Evolutionary conservation across 1,140 invertebrate genomes (phyloP), one percentile per base, ranked within the genome.

Genomic region (Ips nitidus): DNA sequence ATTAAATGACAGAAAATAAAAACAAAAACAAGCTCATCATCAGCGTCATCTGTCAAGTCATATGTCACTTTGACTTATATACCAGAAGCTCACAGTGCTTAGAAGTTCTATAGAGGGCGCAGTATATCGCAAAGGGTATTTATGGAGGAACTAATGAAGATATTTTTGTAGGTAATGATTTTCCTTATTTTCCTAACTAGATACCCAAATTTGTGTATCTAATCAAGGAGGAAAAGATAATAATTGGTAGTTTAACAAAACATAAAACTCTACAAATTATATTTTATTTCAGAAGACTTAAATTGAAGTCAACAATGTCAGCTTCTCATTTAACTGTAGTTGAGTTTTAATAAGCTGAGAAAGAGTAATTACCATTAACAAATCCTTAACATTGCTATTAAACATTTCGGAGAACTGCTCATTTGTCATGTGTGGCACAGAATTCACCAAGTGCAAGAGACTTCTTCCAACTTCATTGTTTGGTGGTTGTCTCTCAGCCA

Each of bases 281-380:
- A 50, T 50, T 50, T 50, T 2, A 2, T 50, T 50, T 8, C 22
- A 1, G 6, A 3, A 1, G 45, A 40, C 38, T 85, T 83, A 88
- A 63, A 87, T 73, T 22, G 89, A 89, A 58, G 91, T 92, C 47
- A 94, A 83, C 66, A 93, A 85, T 3, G 91, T 94, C 2, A 98
- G 84, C 81, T 98, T 98, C 82, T 98, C 96, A 80, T 97, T 97
- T 37, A 98, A 84, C 78, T 95, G 92, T 71, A 98, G 85, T 82
- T 98, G 95, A 4, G 94, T 95, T 83, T 96, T 95, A 71, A 95
- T 95, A n/a, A 98, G 84, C 79, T 98, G 95, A 4, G 95, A 93
- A 39, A 98, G 84, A 47, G 96, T 97, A 72, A 97, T 90, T 56
- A 98, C 95, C 96, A 98, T 97, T 52, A 98, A 83, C 69, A 98